phyloP scores from a whole-genome alignment of 2,113 vertebrate genomes.

The cat (Felis catus) region F.catus_Fca126_mat1.0 CM031420.1:10825001-10825500 shows the following conservation, averaged over 20 bases:
- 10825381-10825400: background rate
- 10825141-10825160: background rate
- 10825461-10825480: background rate
- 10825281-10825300: fast-evolving
- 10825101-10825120: background rate
- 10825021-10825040: background rate
- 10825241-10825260: background rate
- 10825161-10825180: background rate
- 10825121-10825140: background rate
- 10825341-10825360: background rate
- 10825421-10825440: background rate
- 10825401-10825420: background rate
- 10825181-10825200: background rate
- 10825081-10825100: background rate
- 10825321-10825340: background rate
- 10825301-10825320: background rate
- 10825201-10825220: background rate
- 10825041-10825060: background rate
- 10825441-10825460: background rate
- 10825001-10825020: background rate
- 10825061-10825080: background rate
- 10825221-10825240: background rate
- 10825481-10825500: background rate
- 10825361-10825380: background rate
- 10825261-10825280: background rate